Evolutionary conservation across 2,888 invertebrate genomes (phyloP), one percentile per base, ranked within the genome.

Genomic region (Gasteruption jaculator): DNA sequence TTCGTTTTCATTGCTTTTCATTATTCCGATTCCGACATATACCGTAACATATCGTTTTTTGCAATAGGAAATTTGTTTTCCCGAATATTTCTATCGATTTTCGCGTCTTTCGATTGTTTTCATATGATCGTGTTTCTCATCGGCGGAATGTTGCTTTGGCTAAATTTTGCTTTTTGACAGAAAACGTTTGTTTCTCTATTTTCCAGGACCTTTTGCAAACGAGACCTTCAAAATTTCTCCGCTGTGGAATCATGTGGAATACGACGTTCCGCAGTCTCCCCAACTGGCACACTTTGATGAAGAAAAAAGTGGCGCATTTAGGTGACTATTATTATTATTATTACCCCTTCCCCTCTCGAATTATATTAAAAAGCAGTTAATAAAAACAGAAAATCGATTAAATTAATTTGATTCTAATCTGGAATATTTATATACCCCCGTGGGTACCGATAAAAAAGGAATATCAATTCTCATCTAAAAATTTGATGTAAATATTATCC

Each of bases 241-340:
- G 5, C 56, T 58, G 24, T 67, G 66, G 67, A 57, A 58, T 47
- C 49, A 56, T 16, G 57, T 56, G 19, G 60, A 65, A 45, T 61
- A 59, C 53, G 56, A 60, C 45, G 53, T 48, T 38, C 60, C 61
- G 38, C 57, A 57, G 34, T n/a, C n/a, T n/a, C n/a, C n/a, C n/a
- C n/a, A n/a, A n/a, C 44, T 62, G 43, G 56, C 54, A 41, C 60
- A 59, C 35, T 53, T 60, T 14, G 52, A 53, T 41, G 61, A 61
- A 29, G 63, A 65, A 31, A 61, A 61, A 49, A 55, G 50, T 45
- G 48, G 39, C 36, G 44, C 59, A 22, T 53, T 60, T 46, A 52
- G 61, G 63, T 63, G 49, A 21, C 41, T 6, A n/a, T 16, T 15
- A 14, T 15, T 15, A 8, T 5, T 8, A n/a, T 12, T 15, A 18